Evolutionary conservation across 2,113 vertebrate species (phyloP).

Genomic region (Crotophaga sulcirostris): DNA sequence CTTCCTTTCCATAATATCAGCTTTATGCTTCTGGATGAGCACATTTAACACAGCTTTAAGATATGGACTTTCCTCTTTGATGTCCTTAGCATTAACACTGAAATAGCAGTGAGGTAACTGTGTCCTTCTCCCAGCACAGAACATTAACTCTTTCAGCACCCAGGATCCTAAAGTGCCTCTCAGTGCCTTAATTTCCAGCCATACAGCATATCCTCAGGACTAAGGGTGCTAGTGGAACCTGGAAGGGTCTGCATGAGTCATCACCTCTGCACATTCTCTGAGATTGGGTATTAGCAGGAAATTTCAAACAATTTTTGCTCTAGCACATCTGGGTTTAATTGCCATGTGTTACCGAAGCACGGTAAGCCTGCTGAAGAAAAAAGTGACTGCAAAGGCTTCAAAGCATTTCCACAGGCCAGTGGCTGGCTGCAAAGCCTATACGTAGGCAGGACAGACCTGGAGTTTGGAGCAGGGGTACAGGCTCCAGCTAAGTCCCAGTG

Average conservation of each 20-base stretch:
- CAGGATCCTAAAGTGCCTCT: neutral
- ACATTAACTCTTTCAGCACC: neutral
- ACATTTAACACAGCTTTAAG: accelerated
- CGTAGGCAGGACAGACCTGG: accelerated
- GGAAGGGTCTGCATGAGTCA: accelerated
- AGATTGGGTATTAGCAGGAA: neutral
- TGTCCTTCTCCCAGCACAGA: neutral
- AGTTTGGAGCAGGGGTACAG: neutral
- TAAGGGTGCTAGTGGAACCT: accelerated
- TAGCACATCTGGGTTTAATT: neutral
- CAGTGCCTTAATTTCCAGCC: neutral
- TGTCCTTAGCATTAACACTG: neutral
- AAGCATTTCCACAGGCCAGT: neutral
- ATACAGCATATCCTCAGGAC: accelerated
- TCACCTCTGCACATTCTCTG: neutral
- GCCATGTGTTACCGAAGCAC: neutral
- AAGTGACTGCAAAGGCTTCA: neutral
- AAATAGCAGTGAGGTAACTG: neutral
- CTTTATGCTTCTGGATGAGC: accelerated
- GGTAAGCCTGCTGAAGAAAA: neutral
- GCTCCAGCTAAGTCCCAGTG: neutral
- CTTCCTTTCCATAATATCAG: neutral
- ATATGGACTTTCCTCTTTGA: neutral
- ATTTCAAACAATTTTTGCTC: neutral
- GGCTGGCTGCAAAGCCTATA: neutral